phyloP scores from a whole-genome alignment of 1,140 invertebrate genomes.

The Drosophila willistoni region DNA sequence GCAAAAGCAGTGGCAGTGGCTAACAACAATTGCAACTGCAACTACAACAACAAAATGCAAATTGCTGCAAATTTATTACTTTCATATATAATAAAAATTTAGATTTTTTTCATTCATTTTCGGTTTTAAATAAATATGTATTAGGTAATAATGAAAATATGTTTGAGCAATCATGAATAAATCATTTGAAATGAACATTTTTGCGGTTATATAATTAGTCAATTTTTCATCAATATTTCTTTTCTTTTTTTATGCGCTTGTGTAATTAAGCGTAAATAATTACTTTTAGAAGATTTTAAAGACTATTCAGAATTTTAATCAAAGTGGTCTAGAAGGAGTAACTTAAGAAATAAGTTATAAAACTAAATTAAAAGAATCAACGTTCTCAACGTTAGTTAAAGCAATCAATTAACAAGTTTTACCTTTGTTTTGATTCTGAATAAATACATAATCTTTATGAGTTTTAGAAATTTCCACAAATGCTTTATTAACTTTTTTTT shows the following conservation, averaged over 20 bases:
- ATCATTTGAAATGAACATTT: conserved; percentile 19
- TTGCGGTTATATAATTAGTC: conserved; percentile 18
- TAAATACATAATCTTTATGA: too few relatives aligned
- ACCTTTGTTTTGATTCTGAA: too few relatives aligned
- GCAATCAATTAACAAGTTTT: too few relatives aligned
- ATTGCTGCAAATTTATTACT: conserved; percentile 15
- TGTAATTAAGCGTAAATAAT: conserved; percentile 10
- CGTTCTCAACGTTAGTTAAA: too few relatives aligned
- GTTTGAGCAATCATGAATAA: conserved; percentile 11
- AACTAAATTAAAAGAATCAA: too few relatives aligned
- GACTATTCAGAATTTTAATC: background rate
- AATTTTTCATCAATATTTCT: conserved; percentile 4
- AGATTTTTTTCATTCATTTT: background rate
- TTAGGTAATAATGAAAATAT: conserved; percentile 15
- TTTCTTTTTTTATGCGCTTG: background rate
- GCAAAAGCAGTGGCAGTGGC: conserved; percentile 12
- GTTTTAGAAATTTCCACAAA: too few relatives aligned
- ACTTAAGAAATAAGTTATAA: too few relatives aligned
- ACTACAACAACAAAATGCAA: conserved; percentile 15
- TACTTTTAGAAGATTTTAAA: background rate
- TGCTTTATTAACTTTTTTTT: too few relatives aligned
- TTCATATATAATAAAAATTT: conserved; percentile 4
- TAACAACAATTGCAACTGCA: conserved; percentile 1
- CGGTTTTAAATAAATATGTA: conserved; percentile 5
- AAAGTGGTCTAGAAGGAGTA: too few relatives aligned